Base-by-base conservation (phyloP, 2,888 invertebrate species). In the Xestia c-nigrum region DNA sequence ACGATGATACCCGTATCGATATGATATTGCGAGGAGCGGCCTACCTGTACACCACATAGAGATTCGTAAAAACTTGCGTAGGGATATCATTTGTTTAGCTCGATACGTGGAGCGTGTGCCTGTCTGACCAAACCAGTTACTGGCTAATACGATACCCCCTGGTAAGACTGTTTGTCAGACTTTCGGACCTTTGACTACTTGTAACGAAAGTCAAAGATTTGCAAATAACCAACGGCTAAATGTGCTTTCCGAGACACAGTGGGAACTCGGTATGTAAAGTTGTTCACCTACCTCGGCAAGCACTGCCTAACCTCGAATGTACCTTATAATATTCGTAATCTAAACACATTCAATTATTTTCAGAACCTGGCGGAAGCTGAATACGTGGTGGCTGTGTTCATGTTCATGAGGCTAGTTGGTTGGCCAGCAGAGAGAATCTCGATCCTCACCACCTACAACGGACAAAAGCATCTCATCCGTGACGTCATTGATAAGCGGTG, bases 381-480 rank as follows among this genome's bases (percentile, higher is more conserved):
- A 93, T 99, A 99, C 94, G 98, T 99, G 85, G 99, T 99, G 1
- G 99, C 99, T 0, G 98, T 99, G 38, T 99, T 99, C 93, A 99
- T 99, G 99, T 99, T 99, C 93, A 99, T 99, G 99, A 97, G 99
- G 50, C 97, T 99, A 47, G 96, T 99, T 57, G 99, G 99, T 0
- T 99, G 99, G 97, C 99, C 99, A 0, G 98, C 99, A 0, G 98
- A 99, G 80, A 99, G 99, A 95, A 99, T 99, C 87, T 99, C 99
- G 47, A 99, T 99, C 88, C 97, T 99, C 67, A 99, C 99, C 1
- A 99, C 99, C 0, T 99, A 99, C 94, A 99, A 99, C 94, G 99
- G 99, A 0, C 99, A 99, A 95, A 99, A 99, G 92, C 99, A 99
- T 95, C 97, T 99, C 72, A 98, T 99, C 64, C 97, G 99, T 3